Percentiles rank a stretch among this genome's conserved stretches.
These are phyloP conservation scores for Fistularia commersonii DNA, from an alignment of 2,797 vertebrate species.

Conservation along the genomic window DNA sequence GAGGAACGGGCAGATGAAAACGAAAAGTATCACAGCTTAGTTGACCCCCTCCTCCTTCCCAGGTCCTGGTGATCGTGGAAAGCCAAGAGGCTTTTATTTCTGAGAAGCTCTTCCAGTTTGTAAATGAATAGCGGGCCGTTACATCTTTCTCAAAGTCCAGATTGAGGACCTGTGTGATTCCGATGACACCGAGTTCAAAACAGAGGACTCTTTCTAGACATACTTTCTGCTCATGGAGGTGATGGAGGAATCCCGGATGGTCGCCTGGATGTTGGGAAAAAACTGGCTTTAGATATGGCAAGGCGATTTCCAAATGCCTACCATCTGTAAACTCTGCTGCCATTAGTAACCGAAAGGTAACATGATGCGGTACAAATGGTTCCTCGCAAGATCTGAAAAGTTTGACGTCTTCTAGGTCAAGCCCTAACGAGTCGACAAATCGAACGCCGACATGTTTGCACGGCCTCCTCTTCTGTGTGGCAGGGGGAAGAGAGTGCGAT, in stretches of 20 bases:
- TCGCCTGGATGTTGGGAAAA: constrained; percentile 84
- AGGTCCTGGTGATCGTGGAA: constrained; percentile 52
- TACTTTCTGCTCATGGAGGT: constrained; percentile 78
- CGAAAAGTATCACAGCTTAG: constrained; percentile 82
- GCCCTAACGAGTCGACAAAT: constrained; percentile 91
- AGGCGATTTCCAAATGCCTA: constrained; percentile 78
- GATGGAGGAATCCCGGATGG: constrained; percentile 74
- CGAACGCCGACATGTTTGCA: constrained; percentile 80
- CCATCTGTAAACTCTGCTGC: constrained; percentile 84
- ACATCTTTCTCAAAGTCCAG: constrained; percentile 90
- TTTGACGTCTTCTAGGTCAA: constrained; percentile 88
- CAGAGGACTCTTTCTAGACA: constrained; percentile 88
- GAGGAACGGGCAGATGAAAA: constrained; percentile 88
- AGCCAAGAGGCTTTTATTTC: constrained; percentile 85
- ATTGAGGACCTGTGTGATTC: constrained; percentile 86
- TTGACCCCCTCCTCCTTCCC: constrained; percentile 44
- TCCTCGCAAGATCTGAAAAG: constrained; percentile 86
- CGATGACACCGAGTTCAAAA: constrained; percentile 86
- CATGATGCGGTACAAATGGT: constrained; percentile 88
- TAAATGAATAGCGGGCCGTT: constrained; percentile 85
- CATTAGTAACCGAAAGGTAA: constrained; percentile 86
- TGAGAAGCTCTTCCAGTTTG: constrained; percentile 82
- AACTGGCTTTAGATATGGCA: constrained; percentile 83
- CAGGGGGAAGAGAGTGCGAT: constrained; percentile 84
- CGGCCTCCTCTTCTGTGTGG: constrained; percentile 69